Conservation (phyloP, 2,113 vertebrate genomes). For the Entomyzon cyanotis region DNA sequence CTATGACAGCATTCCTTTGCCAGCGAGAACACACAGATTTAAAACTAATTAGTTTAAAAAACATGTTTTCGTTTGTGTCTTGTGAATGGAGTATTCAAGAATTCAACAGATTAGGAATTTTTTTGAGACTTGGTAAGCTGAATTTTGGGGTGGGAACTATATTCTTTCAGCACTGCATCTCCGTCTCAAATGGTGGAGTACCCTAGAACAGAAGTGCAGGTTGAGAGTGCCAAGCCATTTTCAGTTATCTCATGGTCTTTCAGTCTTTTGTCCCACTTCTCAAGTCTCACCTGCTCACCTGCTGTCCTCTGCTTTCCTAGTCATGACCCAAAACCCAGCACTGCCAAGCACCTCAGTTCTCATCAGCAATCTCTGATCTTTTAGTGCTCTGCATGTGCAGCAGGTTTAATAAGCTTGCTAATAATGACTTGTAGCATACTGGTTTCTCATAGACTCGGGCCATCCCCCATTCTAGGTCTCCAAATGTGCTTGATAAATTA, state of each 20-base stretch:
- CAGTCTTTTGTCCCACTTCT: neutral
- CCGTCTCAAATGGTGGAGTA: neutral
- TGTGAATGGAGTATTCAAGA: neutral
- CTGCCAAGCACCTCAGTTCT: neutral
- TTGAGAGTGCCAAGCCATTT: neutral
- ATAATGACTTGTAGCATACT: conserved; percentile 37
- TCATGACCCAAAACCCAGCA: neutral
- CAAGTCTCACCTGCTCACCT: neutral
- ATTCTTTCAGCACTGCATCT: neutral
- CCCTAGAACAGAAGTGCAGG: neutral
- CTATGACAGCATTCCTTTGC: neutral
- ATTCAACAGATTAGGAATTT: neutral
- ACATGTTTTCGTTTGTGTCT: conserved; percentile 4
- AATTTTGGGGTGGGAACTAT: neutral
- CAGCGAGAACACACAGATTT: neutral
- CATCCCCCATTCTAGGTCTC: conserved; percentile 25
- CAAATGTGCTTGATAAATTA: conserved; percentile 67
- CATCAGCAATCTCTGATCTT: neutral
- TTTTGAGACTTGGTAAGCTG: neutral
- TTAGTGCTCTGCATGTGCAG: neutral
- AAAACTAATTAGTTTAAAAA: conserved; percentile 26
- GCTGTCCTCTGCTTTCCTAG: neutral
- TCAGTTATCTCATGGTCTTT: neutral
- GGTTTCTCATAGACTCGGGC: neutral
- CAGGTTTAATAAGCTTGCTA: conserved; percentile 18